phyloP scores from a whole-genome alignment of 2,888 invertebrate species.

The Celastrina argiolus region DNA sequence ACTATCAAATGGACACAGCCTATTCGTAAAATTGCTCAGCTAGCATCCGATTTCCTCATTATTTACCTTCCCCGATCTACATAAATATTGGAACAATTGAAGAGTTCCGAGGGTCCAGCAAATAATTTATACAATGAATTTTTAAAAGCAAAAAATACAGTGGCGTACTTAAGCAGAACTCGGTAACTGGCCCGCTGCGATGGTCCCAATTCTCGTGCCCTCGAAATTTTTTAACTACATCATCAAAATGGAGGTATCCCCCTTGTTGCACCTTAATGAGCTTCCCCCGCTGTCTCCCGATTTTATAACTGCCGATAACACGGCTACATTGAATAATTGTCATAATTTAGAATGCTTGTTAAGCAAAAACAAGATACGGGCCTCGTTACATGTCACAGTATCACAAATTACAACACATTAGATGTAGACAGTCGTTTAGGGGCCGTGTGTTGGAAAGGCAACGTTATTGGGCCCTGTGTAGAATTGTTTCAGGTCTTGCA shows the following conservation, averaged over 20 bases:
- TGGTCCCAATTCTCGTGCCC: slow-evolving; percentile 36
- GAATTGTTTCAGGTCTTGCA: too few species aligned
- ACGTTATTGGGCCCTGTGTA: background rate
- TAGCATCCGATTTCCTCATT: background rate
- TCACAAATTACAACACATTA: slow-evolving; percentile 12
- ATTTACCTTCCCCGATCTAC: background rate
- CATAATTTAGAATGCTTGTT: slow-evolving; percentile 71
- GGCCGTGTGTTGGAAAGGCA: background rate
- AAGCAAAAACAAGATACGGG: slow-evolving; percentile 62
- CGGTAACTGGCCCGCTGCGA: slow-evolving; percentile 32
- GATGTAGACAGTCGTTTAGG: background rate
- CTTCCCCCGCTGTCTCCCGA: slow-evolving; percentile 51
- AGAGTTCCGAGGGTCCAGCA: slow-evolving; percentile 2
- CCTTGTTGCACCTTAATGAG: slow-evolving; percentile 60
- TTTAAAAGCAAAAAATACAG: slow-evolving; percentile 26
- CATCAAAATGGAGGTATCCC: slow-evolving; percentile 37
- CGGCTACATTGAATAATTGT: slow-evolving; percentile 74
- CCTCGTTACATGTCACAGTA: slow-evolving; percentile 58
- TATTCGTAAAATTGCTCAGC: background rate
- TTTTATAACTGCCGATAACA: slow-evolving; percentile 73
- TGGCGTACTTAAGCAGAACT: slow-evolving; percentile 30
- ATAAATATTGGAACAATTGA: slow-evolving; percentile 22
- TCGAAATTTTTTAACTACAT: slow-evolving; percentile 41
- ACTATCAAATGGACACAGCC: background rate
- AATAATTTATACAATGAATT: slow-evolving; percentile 24